These are phyloP conservation scores for Diarsia brunnea DNA, from an alignment of 2,888 invertebrate species.

Conservation along the genomic window DNA sequence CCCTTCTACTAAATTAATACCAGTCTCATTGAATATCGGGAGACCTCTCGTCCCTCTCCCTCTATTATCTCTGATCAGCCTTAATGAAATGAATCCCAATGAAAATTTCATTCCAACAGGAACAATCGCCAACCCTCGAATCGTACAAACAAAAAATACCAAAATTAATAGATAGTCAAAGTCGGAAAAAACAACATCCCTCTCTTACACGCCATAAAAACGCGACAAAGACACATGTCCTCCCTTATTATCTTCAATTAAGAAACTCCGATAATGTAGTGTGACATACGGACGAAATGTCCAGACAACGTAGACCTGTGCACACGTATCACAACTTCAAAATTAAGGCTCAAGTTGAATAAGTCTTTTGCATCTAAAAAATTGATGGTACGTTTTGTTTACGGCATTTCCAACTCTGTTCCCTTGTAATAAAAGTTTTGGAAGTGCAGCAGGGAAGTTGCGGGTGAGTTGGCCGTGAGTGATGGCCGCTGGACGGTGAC, in stretches of 20 bases:
- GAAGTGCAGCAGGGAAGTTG: constrained; percentile 54
- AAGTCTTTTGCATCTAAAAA: constrained; percentile 76
- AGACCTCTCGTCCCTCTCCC: constrained; percentile 2
- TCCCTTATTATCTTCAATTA: constrained; percentile 90
- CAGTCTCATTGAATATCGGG: constrained; percentile 24
- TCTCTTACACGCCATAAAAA: constrained; percentile 88
- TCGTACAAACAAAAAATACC: constrained; percentile 41
- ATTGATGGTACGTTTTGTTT: constrained; percentile 53
- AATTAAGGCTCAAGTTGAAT: constrained; percentile 71
- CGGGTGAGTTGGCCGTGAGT: constrained; percentile 66
- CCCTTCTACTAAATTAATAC: constrained; percentile 8
- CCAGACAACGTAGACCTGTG: constrained; percentile 72
- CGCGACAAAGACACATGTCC: constrained; percentile 90
- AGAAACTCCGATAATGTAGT: constrained; percentile 88
- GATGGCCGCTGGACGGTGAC: constrained; percentile 78
- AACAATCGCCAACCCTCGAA: constrained; percentile 42
- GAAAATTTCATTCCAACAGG: constrained; percentile 22
- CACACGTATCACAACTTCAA: constrained; percentile 35
- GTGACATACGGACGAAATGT: constrained; percentile 84
- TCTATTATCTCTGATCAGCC: constrained; percentile 14
- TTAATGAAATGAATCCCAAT: constrained; percentile 41
- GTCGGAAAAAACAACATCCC: constrained; percentile 86
- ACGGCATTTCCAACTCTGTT: constrained; percentile 71
- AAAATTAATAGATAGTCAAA: constrained; percentile 68
- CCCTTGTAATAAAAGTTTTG: constrained; percentile 56